Percentiles rank a stretch among this genome's conserved stretches.
Evolutionary conservation across 2,113 vertebrate genomes (phyloP).

Genomic region (Oryzias woworae): DNA sequence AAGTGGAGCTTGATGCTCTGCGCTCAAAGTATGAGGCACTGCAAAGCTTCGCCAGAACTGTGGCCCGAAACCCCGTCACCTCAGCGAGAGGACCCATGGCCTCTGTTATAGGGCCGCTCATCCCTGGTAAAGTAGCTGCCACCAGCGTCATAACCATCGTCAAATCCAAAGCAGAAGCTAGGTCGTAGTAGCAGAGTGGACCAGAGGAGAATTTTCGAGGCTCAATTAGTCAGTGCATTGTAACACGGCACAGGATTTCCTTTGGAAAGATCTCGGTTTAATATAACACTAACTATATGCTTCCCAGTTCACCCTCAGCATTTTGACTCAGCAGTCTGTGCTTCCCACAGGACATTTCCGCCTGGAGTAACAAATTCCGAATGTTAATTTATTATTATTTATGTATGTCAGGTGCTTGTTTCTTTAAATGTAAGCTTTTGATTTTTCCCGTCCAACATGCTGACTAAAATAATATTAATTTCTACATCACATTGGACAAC

Average conservation of each 20-base stretch:
- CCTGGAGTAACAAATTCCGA: conserved; percentile 10
- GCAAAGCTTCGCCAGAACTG: conserved; percentile 97
- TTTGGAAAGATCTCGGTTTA: conserved; percentile 32
- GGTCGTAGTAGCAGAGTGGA: conserved; percentile 86
- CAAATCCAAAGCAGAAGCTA: conserved; percentile 96
- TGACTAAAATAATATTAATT: conserved; percentile 10
- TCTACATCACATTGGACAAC: background rate
- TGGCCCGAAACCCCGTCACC: conserved; percentile 90
- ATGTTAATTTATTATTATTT: conserved; percentile 20
- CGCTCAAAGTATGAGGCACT: conserved; percentile 98
- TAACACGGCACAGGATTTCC: conserved; percentile 75
- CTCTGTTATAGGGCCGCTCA: conserved; percentile 87
- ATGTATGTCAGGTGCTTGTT: conserved; percentile 4
- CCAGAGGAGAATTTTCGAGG: conserved; percentile 31
- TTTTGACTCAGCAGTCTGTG: conserved; percentile 21
- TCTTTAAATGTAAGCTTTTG: conserved; percentile 14
- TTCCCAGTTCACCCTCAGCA: conserved; percentile 17
- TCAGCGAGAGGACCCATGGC: conserved; percentile 86
- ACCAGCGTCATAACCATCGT: conserved; percentile 99
- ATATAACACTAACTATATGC: conserved; percentile 35
- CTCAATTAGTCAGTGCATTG: conserved; percentile 79
- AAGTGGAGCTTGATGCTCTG: conserved; percentile 94
- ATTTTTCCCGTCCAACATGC: conserved; percentile 44
- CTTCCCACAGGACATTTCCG: background rate
- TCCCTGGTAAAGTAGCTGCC: conserved; percentile 94